These are phyloP conservation scores for Ascaphus truei DNA, from an alignment of 2,113 vertebrate species.

Conservation along the genomic window DNA sequence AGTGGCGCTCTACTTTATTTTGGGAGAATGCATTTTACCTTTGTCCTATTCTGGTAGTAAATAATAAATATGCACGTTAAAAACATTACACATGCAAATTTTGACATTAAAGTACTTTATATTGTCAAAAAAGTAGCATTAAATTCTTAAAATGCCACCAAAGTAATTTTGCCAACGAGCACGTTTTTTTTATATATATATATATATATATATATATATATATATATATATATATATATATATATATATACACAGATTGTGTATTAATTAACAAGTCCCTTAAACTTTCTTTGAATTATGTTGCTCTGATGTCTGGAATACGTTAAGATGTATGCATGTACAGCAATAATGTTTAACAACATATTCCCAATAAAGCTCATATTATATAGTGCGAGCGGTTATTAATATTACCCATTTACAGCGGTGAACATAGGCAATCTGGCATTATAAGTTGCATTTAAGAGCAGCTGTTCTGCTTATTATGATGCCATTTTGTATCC, in stretches of 20 bases:
- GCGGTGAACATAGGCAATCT: constrained; percentile 6
- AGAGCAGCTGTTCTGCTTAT: constrained; percentile 21
- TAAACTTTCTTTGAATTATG: background rate
- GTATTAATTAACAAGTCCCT: constrained; percentile 4
- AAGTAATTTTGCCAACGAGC: constrained; percentile 2
- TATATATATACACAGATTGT: too few species aligned
- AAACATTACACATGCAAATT: background rate
- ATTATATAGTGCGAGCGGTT: constrained; percentile 6
- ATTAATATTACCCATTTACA: constrained; percentile 16
- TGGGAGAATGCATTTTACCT: too few species aligned
- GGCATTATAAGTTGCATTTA: constrained; percentile 15
- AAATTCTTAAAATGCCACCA: background rate
- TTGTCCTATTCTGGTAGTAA: background rate
- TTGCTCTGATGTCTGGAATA: constrained; percentile 5
- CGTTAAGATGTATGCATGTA: background rate
- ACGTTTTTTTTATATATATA: background rate
- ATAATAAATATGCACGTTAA: background rate
- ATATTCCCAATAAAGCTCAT: background rate
- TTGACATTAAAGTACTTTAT: background rate
- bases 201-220: too few species aligned
- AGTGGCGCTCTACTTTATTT: too few species aligned
- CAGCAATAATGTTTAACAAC: background rate
- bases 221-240: too few species aligned
- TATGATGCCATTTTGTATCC: background rate
- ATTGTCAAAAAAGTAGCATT: background rate